Evolutionary conservation across 2,113 vertebrate species (phyloP).

Genomic region (Siniperca knerii): DNA sequence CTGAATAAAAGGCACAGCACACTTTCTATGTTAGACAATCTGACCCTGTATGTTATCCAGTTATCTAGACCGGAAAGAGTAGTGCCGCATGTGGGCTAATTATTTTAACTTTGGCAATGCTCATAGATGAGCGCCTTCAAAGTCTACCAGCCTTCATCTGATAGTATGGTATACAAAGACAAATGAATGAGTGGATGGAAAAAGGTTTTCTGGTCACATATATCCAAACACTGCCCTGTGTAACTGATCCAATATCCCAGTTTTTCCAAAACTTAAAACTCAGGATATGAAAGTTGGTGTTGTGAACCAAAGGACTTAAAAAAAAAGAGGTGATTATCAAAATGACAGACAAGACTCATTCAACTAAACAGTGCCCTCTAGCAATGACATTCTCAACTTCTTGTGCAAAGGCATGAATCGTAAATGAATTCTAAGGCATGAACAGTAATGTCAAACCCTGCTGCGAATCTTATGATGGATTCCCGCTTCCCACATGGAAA

Average conservation of each 20-base stretch:
- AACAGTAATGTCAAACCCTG: conserved; percentile 26
- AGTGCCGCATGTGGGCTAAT: no score
- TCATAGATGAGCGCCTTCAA: no score
- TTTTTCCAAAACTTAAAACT: not conserved
- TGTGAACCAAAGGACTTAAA: not conserved
- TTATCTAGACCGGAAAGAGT: no score
- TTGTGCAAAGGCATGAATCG: not conserved
- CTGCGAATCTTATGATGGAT: conserved; percentile 27
- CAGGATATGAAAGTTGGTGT: not conserved
- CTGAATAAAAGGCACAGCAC: not conserved
- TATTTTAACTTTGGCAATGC: no score
- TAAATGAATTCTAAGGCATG: not conserved
- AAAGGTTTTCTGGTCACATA: no score
- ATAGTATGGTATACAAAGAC: no score
- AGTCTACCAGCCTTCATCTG: no score
- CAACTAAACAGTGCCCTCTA: conserved; percentile 24
- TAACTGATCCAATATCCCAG: not conserved
- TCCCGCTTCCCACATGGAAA: conserved; percentile 33
- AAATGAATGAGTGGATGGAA: no score
- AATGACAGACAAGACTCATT: conserved; percentile 4
- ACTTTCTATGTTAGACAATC: no score
- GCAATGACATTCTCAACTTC: conserved; percentile 1
- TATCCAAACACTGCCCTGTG: no score
- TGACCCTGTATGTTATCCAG: no score
- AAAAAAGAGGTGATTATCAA: not conserved